phyloP scores from a whole-genome alignment of 2,888 invertebrate species.

The Pediacus dermestoides region DNA sequence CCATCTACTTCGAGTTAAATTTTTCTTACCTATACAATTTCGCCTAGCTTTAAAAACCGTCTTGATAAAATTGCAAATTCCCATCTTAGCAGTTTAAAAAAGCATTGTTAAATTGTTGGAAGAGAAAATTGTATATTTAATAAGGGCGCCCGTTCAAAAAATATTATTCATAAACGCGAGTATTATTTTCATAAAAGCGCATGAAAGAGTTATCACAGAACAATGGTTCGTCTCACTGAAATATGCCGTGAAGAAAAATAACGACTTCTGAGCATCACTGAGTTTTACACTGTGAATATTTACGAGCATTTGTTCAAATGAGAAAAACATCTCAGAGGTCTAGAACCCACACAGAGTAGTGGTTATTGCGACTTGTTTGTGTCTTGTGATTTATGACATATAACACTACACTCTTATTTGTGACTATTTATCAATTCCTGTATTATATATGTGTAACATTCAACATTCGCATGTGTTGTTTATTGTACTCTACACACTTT shows the following conservation, averaged over 20 bases:
- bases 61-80: no score
- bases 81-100: slow-evolving; percentile 3
- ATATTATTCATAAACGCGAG: slow-evolving; percentile 9
- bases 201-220: slow-evolving; percentile 8
- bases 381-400: slow-evolving; percentile 9
- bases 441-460: slow-evolving; percentile 7
- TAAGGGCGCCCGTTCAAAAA: slow-evolving; percentile 4
- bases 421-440: slow-evolving; percentile 12
- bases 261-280: slow-evolving; percentile 2
- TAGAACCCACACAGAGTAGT: neutral
- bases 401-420: slow-evolving; percentile 5
- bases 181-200: slow-evolving; percentile 9
- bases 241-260: slow-evolving; percentile 7
- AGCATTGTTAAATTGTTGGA: slow-evolving; percentile 1
- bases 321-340: slow-evolving; percentile 12
- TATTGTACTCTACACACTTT: slow-evolving; percentile 7
- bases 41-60: no score
- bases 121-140: slow-evolving; percentile 8
- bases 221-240: slow-evolving; percentile 4
- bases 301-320: slow-evolving; percentile 11
- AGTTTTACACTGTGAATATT: slow-evolving; percentile 10
- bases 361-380: slow-evolving; percentile 11
- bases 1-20: no score
- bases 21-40: no score
- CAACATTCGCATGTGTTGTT: slow-evolving; percentile 9